Percentiles rank a stretch among this genome's conserved stretches.
phyloP scores from a whole-genome alignment of 2,113 vertebrate genomes.

The Chelonoidis abingdonii region DNA sequence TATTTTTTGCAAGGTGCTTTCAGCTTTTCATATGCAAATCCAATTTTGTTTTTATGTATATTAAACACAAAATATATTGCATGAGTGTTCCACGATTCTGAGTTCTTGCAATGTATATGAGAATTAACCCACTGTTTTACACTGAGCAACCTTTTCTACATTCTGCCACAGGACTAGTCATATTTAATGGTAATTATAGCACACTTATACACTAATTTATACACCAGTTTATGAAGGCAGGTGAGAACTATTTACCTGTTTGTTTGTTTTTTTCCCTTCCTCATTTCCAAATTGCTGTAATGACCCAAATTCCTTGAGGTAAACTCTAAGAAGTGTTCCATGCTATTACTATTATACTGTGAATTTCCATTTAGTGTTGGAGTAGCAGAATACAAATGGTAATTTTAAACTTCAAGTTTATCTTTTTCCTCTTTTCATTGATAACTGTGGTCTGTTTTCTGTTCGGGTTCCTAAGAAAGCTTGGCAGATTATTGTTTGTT shows the following conservation, averaged over 20 bases:
- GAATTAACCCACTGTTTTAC: neutral
- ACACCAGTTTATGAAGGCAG: too few relatives aligned
- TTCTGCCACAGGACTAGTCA: accelerated
- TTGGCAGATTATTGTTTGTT: constrained; percentile 54
- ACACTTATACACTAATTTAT: neutral
- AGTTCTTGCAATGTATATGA: neutral
- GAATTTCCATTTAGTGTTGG: neutral
- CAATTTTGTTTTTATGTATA: neutral
- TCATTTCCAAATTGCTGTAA: neutral
- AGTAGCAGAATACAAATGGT: neutral
- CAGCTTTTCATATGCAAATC: neutral
- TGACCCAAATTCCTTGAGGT: neutral
- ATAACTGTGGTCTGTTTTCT: neutral
- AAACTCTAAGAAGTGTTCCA: neutral
- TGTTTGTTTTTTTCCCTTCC: neutral
- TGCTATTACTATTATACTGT: neutral
- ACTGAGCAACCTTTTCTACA: neutral
- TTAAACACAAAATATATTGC: neutral
- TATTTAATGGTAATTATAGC: neutral
- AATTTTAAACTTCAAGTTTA: neutral
- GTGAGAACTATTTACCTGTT: neutral
- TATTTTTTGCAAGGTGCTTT: neutral
- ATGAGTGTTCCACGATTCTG: neutral
- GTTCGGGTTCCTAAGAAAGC: neutral
- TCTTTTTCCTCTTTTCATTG: neutral